Evolutionary conservation across 2,113 vertebrate genomes (phyloP), one percentile per base, ranked within the genome.

Genomic region (Anoplopoma fimbria): DNA sequence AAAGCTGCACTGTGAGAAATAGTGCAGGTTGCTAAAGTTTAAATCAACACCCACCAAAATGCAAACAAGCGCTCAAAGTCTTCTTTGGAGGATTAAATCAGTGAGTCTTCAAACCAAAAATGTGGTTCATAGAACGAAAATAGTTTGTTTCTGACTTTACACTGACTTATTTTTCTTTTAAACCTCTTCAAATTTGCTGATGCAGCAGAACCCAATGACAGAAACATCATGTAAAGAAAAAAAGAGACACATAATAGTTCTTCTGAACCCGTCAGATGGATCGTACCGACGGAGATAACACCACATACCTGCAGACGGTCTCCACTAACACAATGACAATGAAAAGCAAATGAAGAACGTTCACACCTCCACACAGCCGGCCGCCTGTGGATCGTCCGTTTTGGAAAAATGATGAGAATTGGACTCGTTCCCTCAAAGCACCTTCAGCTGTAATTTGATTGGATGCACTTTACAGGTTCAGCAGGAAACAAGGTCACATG

Each of bases 1-100:
- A 19, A 47, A 57, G 67, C 57, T 36, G 12, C 17, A 4, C 27
- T 69, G 4, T 69, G 72, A 82, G 69, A 15, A 34, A 69, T 45
- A 21, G 62, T 17, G 51, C 40, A 9, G 49, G 15, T n/a, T 23
- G 47, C 25, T n/a, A 65, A 9, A 34, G 9, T 51, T 21, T 21
- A 55, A 33, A 25, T 40, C 63, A 4, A n/a, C 42, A 9, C n/a
- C 31, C n/a, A 51, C 31, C 31, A 9, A 6, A 74, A 31, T 14
- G 17, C 6, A 23, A 23, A 47, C n/a, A n/a, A n/a, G n/a, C n/a
- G n/a, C n/a, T n/a, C n/a, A n/a, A n/a, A 1, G 4, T 21, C 4
- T 13, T 27, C 58, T 58, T 38, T 21, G 6, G 34, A 40, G 77
- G 49, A 57, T 65, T 40, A 49, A 49, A 81, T 67, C 29, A 23